Base-by-base conservation (phyloP, 2,797 vertebrate species). In the Aplochiton taeniatus region DNA sequence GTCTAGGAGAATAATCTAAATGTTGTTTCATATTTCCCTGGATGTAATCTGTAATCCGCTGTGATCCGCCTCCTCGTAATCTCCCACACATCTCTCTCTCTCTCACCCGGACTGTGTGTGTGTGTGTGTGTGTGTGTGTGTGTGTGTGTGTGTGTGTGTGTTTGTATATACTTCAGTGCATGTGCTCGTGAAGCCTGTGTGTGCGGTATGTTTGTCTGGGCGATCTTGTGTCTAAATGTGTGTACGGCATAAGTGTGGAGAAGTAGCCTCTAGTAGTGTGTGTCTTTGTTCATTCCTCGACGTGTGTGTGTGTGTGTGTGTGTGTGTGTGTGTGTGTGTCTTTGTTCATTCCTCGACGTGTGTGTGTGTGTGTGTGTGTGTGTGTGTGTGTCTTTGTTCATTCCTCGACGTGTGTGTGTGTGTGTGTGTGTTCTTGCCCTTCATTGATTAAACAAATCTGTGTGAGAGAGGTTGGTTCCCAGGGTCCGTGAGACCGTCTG, bases 361-460 rank as follows among this genome's bases (percentile, higher is more conserved):
- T n/a, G n/a, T n/a, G n/a, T n/a, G n/a, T n/a, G n/a, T n/a, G n/a
- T n/a, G n/a, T n/a, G n/a, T n/a, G n/a, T n/a, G n/a, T n/a, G n/a
- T n/a, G n/a, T n/a, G n/a, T n/a, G n/a, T n/a, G n/a, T n/a, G n/a
- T n/a, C n/a, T n/a, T n/a, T n/a, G n/a, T n/a, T n/a, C n/a, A n/a
- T n/a, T n/a, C n/a, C n/a, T n/a, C n/a, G n/a, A n/a, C n/a, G n/a
- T 59, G 56, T 49, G 18, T 59, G n/a, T 61, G 44, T 56, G 45
- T 67, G 47, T 55, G 19, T 47, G 11, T 9, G 4, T 65, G 9
- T 48, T 46, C 14, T 17, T 16, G 45, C 20, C 63, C 82, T 92
- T 91, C 91, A 92, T 92, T 94, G 91, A 93, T 93, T 90, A 93
- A 94, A 93, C 89, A 89, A 94, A 92, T 93, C 90, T 91, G 89